Evolutionary conservation across 2,113 vertebrate species (phyloP), one percentile per base, ranked within the genome.

Genomic region (Nothoprocta pentlandii): DNA sequence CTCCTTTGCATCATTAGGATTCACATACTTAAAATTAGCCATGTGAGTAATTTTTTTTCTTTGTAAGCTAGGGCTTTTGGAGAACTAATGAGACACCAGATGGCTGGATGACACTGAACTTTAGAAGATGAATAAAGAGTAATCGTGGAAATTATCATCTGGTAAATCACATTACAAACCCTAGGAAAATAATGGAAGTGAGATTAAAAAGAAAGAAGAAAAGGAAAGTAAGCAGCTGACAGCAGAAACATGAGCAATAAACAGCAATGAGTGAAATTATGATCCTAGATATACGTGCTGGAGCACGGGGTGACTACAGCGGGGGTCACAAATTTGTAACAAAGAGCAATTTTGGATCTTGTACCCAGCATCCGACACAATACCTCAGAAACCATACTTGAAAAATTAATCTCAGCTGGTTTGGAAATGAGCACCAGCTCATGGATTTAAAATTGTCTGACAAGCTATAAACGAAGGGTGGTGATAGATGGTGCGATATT

Each of bases 71-170:
- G 36, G 80, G 69, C 62, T 93, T 94, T 79, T 93, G 88, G 80
- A 92, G 88, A 92, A 71, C 80, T 91, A 92, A 90, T 93, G 90
- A 86, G 91, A 94, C 62, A 94, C 73, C 93, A 95, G 92, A 95
- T 95, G 93, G 92, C 80, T 95, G 70, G 42, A 95, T 90, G 90
- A 68, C 86, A 93, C 69, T 79, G 90, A 97, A 92, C 77, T 97
- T 94, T 58, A 94, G 44, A 86, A 95, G 80, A 96, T 64, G 77
- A 92, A 92, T 92, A 90, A 93, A 87, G 94, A 90, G 53, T 73
- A 95, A 95, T 96, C 0, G 44, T 94, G 62, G 74, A 95, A 94
- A 95, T 93, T 71, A 93, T 95, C 53, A 54, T 85, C 69, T 93
- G 92, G 66, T 87, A 95, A 95, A 95, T 91, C 62, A 81, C 58